These are phyloP conservation scores for Halcyon leucocephala DNA, from an alignment of 2,797 vertebrate species.

Conservation along the genomic window DNA sequence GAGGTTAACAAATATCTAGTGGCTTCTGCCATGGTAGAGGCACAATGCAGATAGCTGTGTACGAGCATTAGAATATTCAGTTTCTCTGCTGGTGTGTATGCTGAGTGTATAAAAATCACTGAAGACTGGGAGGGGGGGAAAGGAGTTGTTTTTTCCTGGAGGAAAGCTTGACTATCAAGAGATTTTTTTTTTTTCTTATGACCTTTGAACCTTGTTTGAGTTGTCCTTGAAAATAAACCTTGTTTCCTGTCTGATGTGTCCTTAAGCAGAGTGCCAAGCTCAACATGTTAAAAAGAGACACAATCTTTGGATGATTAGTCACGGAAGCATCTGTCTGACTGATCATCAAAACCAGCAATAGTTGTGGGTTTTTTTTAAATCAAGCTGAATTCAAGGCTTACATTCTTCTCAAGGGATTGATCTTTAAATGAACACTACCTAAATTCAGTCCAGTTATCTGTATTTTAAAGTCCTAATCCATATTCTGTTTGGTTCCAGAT, in stretches of 20 bases:
- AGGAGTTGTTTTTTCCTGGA: not conserved
- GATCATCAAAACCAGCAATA: not conserved
- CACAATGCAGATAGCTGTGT: not conserved
- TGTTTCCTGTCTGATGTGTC: not conserved
- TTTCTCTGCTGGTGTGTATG: not conserved
- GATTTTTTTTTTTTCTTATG: not conserved
- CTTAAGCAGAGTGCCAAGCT: not conserved
- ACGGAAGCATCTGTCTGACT: not conserved
- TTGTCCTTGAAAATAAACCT: not conserved
- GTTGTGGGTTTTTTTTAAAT: not conserved
- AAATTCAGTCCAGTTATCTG: not conserved
- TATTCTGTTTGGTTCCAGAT: slow-evolving; percentile 74
- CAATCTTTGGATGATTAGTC: not conserved
- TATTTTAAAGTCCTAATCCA: not conserved
- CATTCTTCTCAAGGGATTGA: not conserved
- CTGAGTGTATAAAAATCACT: not conserved
- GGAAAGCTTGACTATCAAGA: not conserved
- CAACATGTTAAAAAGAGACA: not conserved
- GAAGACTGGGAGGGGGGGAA: not conserved
- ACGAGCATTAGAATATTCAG: not conserved
- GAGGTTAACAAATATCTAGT: not conserved
- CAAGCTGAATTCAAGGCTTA: not conserved
- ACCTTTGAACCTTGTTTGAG: not conserved
- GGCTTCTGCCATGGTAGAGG: fast-evolving
- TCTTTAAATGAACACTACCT: not conserved